phyloP scores from a whole-genome alignment of 1,140 invertebrate species.

The Macrocentrus cingulum region DNA sequence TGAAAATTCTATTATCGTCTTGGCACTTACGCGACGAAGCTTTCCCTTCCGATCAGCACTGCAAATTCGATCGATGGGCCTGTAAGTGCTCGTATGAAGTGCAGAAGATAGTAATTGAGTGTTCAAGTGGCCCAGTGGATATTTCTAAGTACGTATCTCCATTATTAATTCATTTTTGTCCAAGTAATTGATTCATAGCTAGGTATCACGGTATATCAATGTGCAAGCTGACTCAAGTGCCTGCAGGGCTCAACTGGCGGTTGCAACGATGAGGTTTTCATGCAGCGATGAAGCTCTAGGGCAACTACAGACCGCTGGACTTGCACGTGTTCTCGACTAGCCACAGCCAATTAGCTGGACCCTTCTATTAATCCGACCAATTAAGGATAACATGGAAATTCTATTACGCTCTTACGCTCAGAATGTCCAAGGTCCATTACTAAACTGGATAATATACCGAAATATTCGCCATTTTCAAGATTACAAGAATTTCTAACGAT shows the following conservation, averaged over 20 bases:
- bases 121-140: background rate
- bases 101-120: slow-evolving; percentile 2
- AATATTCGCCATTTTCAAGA: too few species aligned
- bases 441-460: background rate
- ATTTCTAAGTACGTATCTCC: too few species aligned
- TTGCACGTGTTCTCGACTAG: slow-evolving; percentile 30
- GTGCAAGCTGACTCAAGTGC: background rate
- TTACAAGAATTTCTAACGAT: too few species aligned
- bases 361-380: slow-evolving; percentile 48
- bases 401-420: slow-evolving; percentile 44
- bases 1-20: slow-evolving; percentile 60
- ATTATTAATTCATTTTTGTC: background rate
- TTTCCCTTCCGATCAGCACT: slow-evolving; percentile 5
- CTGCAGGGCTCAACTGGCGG: background rate
- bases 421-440: slow-evolving; percentile 17
- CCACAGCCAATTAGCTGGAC: slow-evolving; percentile 46
- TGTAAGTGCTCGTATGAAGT: background rate
- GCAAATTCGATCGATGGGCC: slow-evolving; percentile 15
- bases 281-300: slow-evolving; percentile 9
- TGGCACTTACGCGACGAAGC: slow-evolving; percentile 33
- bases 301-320: slow-evolving; percentile 7
- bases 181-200: too few species aligned
- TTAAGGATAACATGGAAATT: slow-evolving; percentile 50
- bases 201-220: background rate
- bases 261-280: background rate